Evolutionary conservation across 2,888 invertebrate genomes (phyloP).

Genomic region (Griposia aprilina): DNA sequence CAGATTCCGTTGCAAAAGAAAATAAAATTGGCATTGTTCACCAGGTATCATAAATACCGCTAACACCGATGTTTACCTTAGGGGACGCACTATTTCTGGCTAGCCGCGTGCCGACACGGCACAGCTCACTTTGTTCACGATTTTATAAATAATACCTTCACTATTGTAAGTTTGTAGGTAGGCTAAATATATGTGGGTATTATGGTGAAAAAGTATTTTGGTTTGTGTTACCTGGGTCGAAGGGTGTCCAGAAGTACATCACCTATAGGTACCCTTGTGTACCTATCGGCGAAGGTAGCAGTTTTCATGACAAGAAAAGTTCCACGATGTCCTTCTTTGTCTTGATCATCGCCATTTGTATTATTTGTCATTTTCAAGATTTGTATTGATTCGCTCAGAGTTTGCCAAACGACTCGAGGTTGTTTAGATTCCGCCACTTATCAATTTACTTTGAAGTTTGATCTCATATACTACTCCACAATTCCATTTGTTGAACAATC

Average conservation of each 20-base stretch:
- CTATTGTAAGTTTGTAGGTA: slow-evolving; percentile 38
- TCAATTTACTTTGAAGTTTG: background rate
- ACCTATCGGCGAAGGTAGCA: too few relatives aligned
- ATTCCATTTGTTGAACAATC: background rate
- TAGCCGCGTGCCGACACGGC: slow-evolving; percentile 67
- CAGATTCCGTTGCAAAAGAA: slow-evolving; percentile 33
- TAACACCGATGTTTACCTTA: slow-evolving; percentile 67
- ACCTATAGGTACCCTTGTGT: background rate
- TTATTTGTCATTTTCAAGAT: too few relatives aligned
- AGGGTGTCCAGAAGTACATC: background rate
- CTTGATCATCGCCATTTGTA: too few relatives aligned
- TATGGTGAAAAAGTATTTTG: slow-evolving; percentile 13
- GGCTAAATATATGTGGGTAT: slow-evolving; percentile 16
- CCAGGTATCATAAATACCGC: slow-evolving; percentile 67
- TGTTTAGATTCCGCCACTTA: background rate
- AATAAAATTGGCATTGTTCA: slow-evolving; percentile 61
- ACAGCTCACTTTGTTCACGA: slow-evolving; percentile 53
- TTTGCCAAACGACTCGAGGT: background rate
- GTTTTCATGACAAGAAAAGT: background rate
- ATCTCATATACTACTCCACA: background rate
- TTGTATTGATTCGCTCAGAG: too few relatives aligned
- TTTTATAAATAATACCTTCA: slow-evolving; percentile 64
- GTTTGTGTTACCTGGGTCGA: background rate
- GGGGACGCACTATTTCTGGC: slow-evolving; percentile 66
- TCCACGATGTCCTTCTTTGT: background rate